Percentiles rank a stretch among this genome's conserved stretches.
phyloP scores from a whole-genome alignment of 2,888 invertebrate genomes.

The Hyppa rectilinea region DNA sequence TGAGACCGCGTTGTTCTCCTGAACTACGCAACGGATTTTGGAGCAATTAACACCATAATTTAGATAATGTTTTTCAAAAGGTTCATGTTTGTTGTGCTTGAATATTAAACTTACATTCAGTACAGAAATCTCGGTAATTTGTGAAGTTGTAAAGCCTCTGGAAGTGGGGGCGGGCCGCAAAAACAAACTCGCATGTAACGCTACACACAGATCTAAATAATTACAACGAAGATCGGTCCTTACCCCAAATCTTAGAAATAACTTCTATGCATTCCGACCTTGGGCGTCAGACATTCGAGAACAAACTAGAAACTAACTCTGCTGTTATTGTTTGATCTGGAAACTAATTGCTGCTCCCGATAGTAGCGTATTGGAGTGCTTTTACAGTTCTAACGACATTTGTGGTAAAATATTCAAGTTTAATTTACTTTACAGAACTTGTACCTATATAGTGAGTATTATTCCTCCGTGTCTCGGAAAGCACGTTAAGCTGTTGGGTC shows the following conservation, averaged over 20 bases:
- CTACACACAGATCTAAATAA: conserved; percentile 15
- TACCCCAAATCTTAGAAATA: conserved; percentile 23
- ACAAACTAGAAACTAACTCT: conserved; percentile 21
- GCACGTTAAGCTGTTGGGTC: no score
- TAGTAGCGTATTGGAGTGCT: conserved; percentile 23
- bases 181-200: background rate
- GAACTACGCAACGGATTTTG: background rate
- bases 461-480: no score
- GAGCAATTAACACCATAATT: no score
- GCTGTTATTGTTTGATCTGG: conserved; percentile 25
- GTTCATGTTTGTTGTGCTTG: no score
- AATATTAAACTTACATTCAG: background rate
- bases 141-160: no score
- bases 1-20: no score
- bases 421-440: background rate
- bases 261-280: conserved; percentile 21
- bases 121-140: background rate
- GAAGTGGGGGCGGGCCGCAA: background rate
- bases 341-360: conserved; percentile 27
- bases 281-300: conserved; percentile 7
- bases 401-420: background rate
- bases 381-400: conserved; percentile 3
- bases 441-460: background rate
- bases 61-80: no score
- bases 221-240: conserved; percentile 22